phyloP scores from a whole-genome alignment of 2,888 invertebrate genomes.

The Mongoloraphidia duomilia region DNA sequence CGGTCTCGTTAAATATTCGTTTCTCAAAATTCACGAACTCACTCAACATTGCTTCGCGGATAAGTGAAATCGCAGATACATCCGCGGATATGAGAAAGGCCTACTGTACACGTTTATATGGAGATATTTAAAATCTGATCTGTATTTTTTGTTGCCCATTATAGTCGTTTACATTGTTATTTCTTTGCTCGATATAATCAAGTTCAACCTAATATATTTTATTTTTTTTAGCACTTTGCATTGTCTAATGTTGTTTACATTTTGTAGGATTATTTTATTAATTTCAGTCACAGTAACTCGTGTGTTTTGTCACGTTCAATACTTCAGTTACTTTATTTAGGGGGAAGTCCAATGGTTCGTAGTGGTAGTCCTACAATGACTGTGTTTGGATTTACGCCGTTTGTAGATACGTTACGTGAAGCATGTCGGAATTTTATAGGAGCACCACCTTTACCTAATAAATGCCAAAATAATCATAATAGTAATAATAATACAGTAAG shows the following conservation, averaged over 20 bases:
- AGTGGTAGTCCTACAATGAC: slow-evolving; percentile 32
- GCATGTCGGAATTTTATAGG: slow-evolving; percentile 78
- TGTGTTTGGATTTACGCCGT: slow-evolving; percentile 43
- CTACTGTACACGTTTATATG: too few relatives aligned
- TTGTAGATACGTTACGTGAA: slow-evolving; percentile 72
- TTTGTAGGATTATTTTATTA: slow-evolving; percentile 77
- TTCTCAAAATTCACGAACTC: too few relatives aligned
- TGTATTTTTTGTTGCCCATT: neutral
- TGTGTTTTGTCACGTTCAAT: slow-evolving; percentile 88
- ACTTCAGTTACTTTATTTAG: slow-evolving; percentile 66
- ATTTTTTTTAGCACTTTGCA: slow-evolving; percentile 2
- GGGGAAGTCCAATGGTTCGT: slow-evolving; percentile 24
- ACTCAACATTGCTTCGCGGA: too few relatives aligned
- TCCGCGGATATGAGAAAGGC: too few relatives aligned
- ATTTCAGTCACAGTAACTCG: slow-evolving; percentile 75
- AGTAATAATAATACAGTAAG: too few relatives aligned
- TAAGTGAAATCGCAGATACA: too few relatives aligned
- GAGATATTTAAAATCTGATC: too few relatives aligned
- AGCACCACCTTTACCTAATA: slow-evolving; percentile 73
- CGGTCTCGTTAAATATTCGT: too few relatives aligned
- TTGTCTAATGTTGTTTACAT: slow-evolving; percentile 10
- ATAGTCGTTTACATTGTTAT: neutral
- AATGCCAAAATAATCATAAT: neutral
- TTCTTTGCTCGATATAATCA: neutral
- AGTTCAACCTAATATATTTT: neutral